These are phyloP conservation scores for Denticeps clupeoides DNA, from an alignment of 2,797 vertebrate genomes.

Conservation along the genomic window DNA sequence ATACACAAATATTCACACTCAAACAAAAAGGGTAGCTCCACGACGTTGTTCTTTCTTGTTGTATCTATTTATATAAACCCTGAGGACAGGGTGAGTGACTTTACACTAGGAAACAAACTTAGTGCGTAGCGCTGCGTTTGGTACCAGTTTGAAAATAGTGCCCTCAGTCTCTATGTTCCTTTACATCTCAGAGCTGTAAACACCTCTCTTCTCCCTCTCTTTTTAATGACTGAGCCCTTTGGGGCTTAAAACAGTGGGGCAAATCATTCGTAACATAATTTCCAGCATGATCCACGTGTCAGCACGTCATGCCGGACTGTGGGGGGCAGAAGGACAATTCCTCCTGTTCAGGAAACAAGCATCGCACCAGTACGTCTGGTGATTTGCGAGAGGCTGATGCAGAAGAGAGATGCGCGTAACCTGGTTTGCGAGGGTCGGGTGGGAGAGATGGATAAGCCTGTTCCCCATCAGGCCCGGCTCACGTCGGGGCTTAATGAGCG, in stretches of 20 bases:
- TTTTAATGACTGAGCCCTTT: slow-evolving; percentile 20
- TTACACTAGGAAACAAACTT: too few species aligned
- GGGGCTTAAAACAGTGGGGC: slow-evolving; percentile 25
- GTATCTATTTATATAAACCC: too few species aligned
- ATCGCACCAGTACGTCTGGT: slow-evolving; percentile 23
- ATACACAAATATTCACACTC: too few species aligned
- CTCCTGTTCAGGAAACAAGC: slow-evolving; percentile 36
- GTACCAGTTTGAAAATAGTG: too few species aligned
- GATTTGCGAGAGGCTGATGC: slow-evolving; percentile 22
- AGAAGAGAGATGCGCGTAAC: slow-evolving; percentile 14
- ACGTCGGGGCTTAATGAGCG: too few species aligned
- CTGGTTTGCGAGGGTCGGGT: slow-evolving; percentile 14
- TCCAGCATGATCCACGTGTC: slow-evolving; percentile 14
- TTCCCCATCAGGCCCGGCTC: slow-evolving; percentile 7
- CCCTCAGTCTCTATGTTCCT: too few species aligned
- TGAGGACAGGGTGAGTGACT: too few species aligned
- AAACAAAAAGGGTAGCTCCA: too few species aligned
- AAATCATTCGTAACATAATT: slow-evolving; percentile 29
- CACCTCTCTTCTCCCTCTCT: slow-evolving; percentile 16
- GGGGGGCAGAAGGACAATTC: slow-evolving; percentile 16
- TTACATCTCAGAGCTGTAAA: too few species aligned
- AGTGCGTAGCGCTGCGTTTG: too few species aligned
- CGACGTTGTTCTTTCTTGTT: too few species aligned
- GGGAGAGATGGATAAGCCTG: slow-evolving; percentile 12
- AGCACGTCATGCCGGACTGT: too few species aligned